Base-by-base conservation (phyloP, 2,888 invertebrate genomes). In the Ochropleura plecta region DNA sequence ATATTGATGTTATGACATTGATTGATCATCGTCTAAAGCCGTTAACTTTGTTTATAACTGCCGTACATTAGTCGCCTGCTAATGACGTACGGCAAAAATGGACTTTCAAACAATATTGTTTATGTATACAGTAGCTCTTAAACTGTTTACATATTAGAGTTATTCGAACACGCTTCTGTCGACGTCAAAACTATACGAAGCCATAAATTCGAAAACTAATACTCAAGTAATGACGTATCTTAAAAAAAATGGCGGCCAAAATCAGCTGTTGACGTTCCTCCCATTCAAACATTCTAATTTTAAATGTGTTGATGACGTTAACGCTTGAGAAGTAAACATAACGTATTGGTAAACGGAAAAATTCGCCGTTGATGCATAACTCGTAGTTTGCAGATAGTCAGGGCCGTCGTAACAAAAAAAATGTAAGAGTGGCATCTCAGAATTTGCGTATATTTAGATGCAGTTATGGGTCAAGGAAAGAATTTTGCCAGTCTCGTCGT, bases 271-370 rank as follows among this genome's bases (percentile, higher is more conserved):
- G 79, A 78, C 78, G 81, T 70, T 70, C 63, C 60, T 79, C 60
- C 69, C 87, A 85, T 87, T 85, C 82, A 86, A 70, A 77, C 70
- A 79, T 85, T 87, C 85, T 88, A 86, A 80, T 72, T 84, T 82
- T 86, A 87, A 81, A 76, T 71, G 49, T 57, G 59, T 53, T 46
- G 65, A 67, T 78, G 82, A 83, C 82, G 84, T 78, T 78, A 70
- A 57, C 53, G 40, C 66, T 55, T 18, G 55, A 48, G 70, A 85
- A 78, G 81, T 86, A 88, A 87, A 88, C 81, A 86, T 57, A 81
- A 73, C 76, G 76, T 77, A 76, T 76, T 73, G 75, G 74, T 74
- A 76, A 81, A 82, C 75, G 82, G 82, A 82, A 88, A 86, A 81
- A 82, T 77, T 70, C 79, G 75, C 79, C 72, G 76, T 78, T 75